Percentiles rank a stretch among this genome's conserved stretches.
phyloP scores from a whole-genome alignment of 1,140 invertebrate species.

The Ceratosolen fusciceps region DNA sequence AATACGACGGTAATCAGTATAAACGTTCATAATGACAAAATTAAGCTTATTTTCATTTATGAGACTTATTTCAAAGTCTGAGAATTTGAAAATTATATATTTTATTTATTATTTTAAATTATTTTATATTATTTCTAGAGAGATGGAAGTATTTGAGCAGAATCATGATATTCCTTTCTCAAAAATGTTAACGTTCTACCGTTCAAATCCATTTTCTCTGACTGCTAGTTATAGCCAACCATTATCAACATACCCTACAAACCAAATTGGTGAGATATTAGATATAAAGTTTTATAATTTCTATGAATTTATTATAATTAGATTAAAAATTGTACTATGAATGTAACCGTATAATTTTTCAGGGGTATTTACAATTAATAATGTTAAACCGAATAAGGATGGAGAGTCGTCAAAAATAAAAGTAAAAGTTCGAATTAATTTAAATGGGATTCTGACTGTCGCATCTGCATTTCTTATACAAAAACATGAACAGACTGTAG shows the following conservation, averaged over 20 bases:
- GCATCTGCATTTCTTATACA: constrained; percentile 89
- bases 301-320: not conserved
- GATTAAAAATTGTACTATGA: not conserved
- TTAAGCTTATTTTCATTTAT: too few relatives aligned
- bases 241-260: constrained; percentile 81
- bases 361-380: constrained; percentile 88
- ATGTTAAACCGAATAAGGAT: constrained; percentile 87
- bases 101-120: not conserved
- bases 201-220: constrained; percentile 88
- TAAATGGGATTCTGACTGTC: constrained; percentile 92
- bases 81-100: too few relatives aligned
- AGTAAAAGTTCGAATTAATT: constrained; percentile 93
- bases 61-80: too few relatives aligned
- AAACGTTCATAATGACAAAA: too few relatives aligned
- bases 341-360: constrained; percentile 45
- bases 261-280: constrained; percentile 81
- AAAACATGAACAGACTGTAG: constrained; percentile 80
- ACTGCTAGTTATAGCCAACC: constrained; percentile 85
- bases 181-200: constrained; percentile 93
- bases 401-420: constrained; percentile 94
- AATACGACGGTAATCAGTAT: too few relatives aligned
- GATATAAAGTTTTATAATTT: not conserved
- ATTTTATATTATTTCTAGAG: constrained; percentile 67
- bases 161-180: constrained; percentile 94
- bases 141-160: constrained; percentile 86